Conservation (phyloP, 2,888 invertebrate species). For the Andrena dorsata region DNA sequence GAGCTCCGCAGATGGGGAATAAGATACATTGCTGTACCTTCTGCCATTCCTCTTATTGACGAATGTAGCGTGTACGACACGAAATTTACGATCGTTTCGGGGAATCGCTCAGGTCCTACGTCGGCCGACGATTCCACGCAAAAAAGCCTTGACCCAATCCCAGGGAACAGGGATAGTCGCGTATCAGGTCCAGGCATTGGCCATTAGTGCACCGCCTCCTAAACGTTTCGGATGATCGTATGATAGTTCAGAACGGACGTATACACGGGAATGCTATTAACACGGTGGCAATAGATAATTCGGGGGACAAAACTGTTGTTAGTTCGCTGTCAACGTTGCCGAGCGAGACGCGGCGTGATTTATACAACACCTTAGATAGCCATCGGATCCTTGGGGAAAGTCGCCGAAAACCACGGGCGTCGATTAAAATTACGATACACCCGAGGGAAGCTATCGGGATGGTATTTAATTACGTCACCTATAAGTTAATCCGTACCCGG, state of each 20-base stretch:
- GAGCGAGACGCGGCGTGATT: slow-evolving; percentile 9
- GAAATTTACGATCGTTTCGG: too few relatives aligned
- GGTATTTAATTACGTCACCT: slow-evolving; percentile 25
- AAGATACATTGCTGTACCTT: slow-evolving; percentile 11
- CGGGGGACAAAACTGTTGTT: not conserved
- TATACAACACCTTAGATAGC: slow-evolving; percentile 22
- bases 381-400: slow-evolving; percentile 15
- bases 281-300: slow-evolving; percentile 47
- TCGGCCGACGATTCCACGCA: not conserved
- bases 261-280: slow-evolving; percentile 69
- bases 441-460: not conserved
- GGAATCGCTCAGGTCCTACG: too few relatives aligned
- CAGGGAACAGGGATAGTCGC: slow-evolving; percentile 14
- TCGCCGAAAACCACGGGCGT: not conserved
- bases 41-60: not conserved
- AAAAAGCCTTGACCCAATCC: slow-evolving; percentile 25
- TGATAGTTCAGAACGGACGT: slow-evolving; percentile 21
- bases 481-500: not conserved
- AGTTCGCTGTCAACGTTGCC: not conserved
- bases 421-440: slow-evolving; percentile 32
- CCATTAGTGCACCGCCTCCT: slow-evolving; percentile 43
- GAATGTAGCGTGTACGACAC: too few relatives aligned
- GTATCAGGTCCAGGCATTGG: slow-evolving; percentile 12
- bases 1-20: not conserved
- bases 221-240: slow-evolving; percentile 7